Evolutionary conservation across 2,888 invertebrate genomes (phyloP).

Genomic region (Blastobasis adustella): DNA sequence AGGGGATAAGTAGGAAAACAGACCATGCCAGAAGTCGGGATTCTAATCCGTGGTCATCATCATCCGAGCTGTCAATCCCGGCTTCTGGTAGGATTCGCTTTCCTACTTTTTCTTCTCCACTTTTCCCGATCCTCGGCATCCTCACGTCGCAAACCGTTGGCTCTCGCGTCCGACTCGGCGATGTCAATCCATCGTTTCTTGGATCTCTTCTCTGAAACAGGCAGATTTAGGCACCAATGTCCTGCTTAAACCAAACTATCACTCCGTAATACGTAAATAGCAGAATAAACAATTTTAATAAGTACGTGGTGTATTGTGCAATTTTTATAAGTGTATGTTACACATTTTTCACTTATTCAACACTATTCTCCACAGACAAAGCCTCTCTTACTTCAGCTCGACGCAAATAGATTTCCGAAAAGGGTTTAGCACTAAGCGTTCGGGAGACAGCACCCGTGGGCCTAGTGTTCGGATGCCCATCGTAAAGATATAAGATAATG

Average conservation of each 20-base stretch:
- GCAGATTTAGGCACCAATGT: slow-evolving; percentile 6
- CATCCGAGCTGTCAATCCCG: no score
- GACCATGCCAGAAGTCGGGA: no score
- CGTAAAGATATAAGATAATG: slow-evolving; percentile 13
- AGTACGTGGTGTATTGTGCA: no score
- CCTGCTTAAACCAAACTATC: background rate
- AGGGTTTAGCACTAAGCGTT: slow-evolving; percentile 2
- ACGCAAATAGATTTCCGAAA: slow-evolving; percentile 1
- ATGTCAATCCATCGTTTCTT: no score
- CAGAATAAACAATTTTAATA: background rate
- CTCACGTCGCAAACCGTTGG: no score
- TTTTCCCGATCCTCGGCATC: no score
- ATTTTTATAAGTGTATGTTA: background rate
- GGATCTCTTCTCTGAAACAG: no score
- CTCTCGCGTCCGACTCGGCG: no score
- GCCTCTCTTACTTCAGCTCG: background rate
- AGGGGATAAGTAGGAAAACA: no score
- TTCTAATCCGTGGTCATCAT: no score
- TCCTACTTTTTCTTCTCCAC: no score
- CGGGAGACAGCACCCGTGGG: slow-evolving; percentile 2
- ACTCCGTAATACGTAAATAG: background rate
- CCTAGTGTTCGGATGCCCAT: slow-evolving; percentile 3
- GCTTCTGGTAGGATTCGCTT: no score
- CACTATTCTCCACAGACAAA: background rate
- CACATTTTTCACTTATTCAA: background rate